Evolutionary conservation across 2,113 vertebrate species (phyloP).

Genomic region (Campylorhamphus procurvoides): DNA sequence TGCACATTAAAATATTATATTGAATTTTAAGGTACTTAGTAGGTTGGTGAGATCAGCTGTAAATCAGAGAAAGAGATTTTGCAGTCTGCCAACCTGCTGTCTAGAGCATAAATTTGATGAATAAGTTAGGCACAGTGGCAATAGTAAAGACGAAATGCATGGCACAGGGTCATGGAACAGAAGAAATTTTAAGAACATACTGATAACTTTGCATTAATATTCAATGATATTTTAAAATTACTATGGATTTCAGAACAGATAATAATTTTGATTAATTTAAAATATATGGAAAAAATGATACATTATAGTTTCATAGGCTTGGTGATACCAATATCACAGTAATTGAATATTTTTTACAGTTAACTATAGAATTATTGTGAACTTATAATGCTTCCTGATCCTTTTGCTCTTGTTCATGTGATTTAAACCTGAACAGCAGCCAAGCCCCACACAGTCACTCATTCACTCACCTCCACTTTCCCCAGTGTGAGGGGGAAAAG

Average conservation of each 20-base stretch:
- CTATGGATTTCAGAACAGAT: not conserved
- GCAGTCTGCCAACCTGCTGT: not conserved
- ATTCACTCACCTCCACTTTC: rapidly evolving
- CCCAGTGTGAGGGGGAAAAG: not conserved
- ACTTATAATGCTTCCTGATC: not conserved
- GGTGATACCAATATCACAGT: not conserved
- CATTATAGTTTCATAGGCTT: not conserved
- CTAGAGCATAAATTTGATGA: not conserved
- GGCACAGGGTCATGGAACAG: not conserved
- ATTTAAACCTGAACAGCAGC: not conserved
- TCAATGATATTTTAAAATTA: not conserved
- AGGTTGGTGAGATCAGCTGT: not conserved
- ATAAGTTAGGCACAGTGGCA: not conserved
- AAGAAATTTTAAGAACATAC: not conserved
- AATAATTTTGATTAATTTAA: not conserved
- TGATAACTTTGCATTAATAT: not conserved
- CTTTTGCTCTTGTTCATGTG: not conserved
- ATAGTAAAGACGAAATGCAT: not conserved
- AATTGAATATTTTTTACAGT: not conserved
- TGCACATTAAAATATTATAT: not conserved
- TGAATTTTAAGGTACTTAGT: not conserved
- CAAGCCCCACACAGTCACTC: not conserved
- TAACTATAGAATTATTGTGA: not conserved
- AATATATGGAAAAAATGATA: not conserved
- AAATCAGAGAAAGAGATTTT: not conserved